These are phyloP conservation scores for Bubo blakistoni DNA, from an alignment of 2,113 vertebrate species.

Conservation along the genomic window DNA sequence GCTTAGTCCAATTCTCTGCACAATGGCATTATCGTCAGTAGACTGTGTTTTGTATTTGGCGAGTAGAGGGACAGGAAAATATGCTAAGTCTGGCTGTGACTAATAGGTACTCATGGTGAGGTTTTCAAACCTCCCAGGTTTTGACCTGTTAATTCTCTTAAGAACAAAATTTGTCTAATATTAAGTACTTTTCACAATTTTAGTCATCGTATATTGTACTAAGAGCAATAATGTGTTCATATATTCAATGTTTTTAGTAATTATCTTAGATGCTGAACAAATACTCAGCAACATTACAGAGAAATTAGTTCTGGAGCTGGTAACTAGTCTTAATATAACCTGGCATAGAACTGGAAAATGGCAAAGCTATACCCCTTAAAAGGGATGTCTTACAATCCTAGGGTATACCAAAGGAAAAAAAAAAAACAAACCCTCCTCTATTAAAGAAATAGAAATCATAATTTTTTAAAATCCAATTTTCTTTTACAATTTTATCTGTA, in stretches of 20 bases:
- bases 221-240: background rate
- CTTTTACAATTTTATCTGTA: background rate
- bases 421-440: rapidly evolving
- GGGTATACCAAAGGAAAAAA: background rate
- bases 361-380: background rate
- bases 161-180: background rate
- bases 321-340: background rate
- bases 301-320: background rate
- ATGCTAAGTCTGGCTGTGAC: background rate
- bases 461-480: conserved; percentile 9
- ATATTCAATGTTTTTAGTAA: background rate
- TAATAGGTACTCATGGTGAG: background rate
- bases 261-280: background rate
- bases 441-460: background rate
- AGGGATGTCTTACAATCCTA: background rate
- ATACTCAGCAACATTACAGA: background rate
- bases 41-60: background rate
- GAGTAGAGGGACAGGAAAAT: background rate
- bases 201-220: background rate
- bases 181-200: background rate
- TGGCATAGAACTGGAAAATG: background rate
- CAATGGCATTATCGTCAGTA: background rate
- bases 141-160: background rate
- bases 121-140: background rate
- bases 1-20: background rate